These are phyloP conservation scores for Pachypanchax playfairii DNA, from an alignment of 2,113 vertebrate genomes.

Conservation along the genomic window DNA sequence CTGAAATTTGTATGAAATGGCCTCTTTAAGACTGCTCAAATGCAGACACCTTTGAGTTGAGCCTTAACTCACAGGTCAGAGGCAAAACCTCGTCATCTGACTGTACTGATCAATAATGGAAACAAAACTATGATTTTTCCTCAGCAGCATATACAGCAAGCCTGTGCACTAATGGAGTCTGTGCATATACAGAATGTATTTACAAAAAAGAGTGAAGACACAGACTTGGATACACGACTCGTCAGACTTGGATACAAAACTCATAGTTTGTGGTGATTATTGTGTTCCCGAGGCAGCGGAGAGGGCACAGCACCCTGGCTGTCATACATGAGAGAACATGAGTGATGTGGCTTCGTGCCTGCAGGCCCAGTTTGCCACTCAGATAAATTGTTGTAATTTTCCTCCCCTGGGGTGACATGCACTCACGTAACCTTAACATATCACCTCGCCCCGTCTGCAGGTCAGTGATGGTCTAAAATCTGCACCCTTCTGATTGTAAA, in stretches of 20 bases:
- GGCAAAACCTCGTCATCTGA: too few species aligned
- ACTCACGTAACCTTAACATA: conserved; percentile 30
- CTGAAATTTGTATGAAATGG: too few species aligned
- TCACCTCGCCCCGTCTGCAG: conserved; percentile 45
- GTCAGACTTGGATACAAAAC: conserved; percentile 3
- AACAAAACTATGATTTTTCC: conserved; percentile 44
- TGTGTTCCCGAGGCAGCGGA: conserved; percentile 29
- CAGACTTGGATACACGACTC: conserved; percentile 2
- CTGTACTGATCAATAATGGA: too few species aligned
- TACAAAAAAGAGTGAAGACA: conserved; percentile 4
- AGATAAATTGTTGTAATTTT: conserved; percentile 64
- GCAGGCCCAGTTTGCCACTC: conserved; percentile 47
- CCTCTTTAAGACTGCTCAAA: too few species aligned
- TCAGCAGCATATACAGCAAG: neutral
- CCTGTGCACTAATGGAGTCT: conserved; percentile 12
- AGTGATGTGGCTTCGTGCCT: conserved; percentile 56
- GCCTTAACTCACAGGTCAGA: conserved; percentile 38
- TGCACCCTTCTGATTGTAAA: neutral
- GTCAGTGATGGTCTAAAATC: conserved; percentile 23
- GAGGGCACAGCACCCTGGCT: conserved; percentile 43
- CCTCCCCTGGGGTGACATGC: conserved; percentile 31
- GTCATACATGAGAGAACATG: conserved; percentile 60
- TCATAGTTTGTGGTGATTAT: conserved; percentile 22
- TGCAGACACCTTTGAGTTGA: conserved; percentile 53
- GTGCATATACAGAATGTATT: neutral